Percentiles rank a stretch among this genome's conserved stretches.
These are phyloP conservation scores for Ridgeia piscesae DNA, from an alignment of 1,140 invertebrate species.

Conservation along the genomic window DNA sequence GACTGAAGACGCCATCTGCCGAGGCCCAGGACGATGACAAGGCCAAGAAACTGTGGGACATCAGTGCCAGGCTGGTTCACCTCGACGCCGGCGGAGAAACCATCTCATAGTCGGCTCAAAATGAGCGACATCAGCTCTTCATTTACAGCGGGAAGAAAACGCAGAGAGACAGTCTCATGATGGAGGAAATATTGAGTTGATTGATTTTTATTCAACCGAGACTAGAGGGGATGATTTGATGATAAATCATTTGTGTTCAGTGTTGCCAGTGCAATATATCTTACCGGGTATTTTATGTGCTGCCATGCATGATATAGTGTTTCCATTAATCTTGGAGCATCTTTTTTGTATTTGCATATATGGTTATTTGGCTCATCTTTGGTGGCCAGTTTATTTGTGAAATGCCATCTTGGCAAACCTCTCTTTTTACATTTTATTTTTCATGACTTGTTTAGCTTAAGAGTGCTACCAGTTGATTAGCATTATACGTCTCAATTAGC, in stretches of 20 bases:
- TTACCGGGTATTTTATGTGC: not conserved
- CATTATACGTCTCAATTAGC: not conserved
- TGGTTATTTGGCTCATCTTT: not conserved
- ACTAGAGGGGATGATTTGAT: not conserved
- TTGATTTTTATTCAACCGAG: not conserved
- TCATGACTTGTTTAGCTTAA: not conserved
- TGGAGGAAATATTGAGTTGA: not conserved
- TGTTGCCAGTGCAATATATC: not conserved
- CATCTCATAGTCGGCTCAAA: not conserved
- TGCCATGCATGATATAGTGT: not conserved
- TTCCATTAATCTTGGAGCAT: not conserved
- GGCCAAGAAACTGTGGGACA: conserved; percentile 70
- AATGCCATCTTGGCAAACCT: not conserved
- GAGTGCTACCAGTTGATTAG: not conserved
- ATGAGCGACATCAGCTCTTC: not conserved
- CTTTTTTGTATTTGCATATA: not conserved
- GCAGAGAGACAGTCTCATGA: not conserved
- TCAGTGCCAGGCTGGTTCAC: conserved; percentile 58
- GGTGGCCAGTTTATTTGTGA: not conserved
- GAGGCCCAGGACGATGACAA: conserved; percentile 55
- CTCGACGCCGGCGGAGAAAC: not conserved
- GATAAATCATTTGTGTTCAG: not conserved
- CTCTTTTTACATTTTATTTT: not conserved
- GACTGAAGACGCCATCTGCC: conserved; percentile 64
- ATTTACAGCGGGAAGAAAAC: not conserved